Base-by-base conservation (phyloP, 2,888 invertebrate genomes). In the Rambutsinella grinnellia region DNA sequence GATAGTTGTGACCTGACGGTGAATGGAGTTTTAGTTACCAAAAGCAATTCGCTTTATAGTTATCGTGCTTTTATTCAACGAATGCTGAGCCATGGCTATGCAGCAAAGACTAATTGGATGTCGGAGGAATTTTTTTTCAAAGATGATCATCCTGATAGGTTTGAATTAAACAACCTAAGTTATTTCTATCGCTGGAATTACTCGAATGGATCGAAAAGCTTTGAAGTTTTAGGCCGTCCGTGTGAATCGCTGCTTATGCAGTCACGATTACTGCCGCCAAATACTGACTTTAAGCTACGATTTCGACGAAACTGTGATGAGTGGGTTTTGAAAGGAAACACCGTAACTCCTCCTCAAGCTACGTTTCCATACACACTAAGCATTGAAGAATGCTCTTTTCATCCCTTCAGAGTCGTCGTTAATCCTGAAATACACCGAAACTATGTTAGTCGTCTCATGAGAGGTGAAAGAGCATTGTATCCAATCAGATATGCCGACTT, bases 1-100 rank as follows among this genome's bases (percentile, higher is more conserved):
- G 70, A 70, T 10, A n/a, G n/a, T 15, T 0, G 24, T 15, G 70
- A 70, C 1, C 3, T 70, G 13, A 62, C 54, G 44, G 15, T 70
- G 13, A 54, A 46, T 8, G 61, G 62, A 2, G 2, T 1, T 0
- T 24, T 61, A 1, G n/a, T 54, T 46, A 17, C 70, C 1, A 13
- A 23, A 13, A 24, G 13, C 8, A 19, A 17, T 1, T 46, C 17
- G 3, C 8, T 15, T 1, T 70, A 70, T 26, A 17, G n/a, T 3
- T 62, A 60, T n/a, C 53, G 62, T 17, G 24, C 62, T 3, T 62
- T 15, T 13, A 44, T 70, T 26, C 54, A 62, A 24, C 2, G 2
- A 6, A 3, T n/a, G 26, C 15, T 70, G 2, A 23, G 46, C 1
- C 0, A 2, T 13, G 62, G 62, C 0, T 1, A 10, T 5, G 21